Conservation (phyloP, 2,113 vertebrate genomes). For the Trachemys scripta region DNA sequence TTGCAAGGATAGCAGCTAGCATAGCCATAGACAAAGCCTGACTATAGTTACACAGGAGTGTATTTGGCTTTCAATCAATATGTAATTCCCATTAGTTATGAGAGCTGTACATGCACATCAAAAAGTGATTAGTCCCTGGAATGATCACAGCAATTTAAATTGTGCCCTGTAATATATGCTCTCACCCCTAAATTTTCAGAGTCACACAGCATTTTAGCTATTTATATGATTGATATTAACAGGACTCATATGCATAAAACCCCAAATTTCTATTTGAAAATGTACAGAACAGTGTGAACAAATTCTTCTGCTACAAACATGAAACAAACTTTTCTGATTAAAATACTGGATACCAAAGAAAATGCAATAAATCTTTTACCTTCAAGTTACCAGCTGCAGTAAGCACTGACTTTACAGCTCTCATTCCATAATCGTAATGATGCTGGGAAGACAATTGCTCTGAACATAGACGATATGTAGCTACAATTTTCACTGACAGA, state of each 20-base stretch:
- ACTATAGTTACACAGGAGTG: neutral
- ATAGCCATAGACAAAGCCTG: neutral
- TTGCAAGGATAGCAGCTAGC: neutral
- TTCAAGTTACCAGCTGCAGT: constrained; percentile 92
- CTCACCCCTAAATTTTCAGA: neutral
- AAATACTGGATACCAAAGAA: neutral
- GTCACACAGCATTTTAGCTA: no score
- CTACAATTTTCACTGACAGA: constrained; percentile 91
- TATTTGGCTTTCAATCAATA: neutral
- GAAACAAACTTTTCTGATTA: neutral
- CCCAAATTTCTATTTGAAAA: neutral
- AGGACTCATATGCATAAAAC: neutral
- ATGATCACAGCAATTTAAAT: neutral
- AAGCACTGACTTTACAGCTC: constrained; percentile 92
- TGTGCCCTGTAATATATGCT: neutral
- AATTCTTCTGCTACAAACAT: neutral
- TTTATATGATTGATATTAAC: neutral
- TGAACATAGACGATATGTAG: constrained; percentile 89
- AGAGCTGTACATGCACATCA: neutral
- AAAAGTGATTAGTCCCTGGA: neutral
- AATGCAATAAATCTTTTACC: constrained; percentile 74
- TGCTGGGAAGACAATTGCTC: constrained; percentile 92
- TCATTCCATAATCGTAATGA: constrained; percentile 94
- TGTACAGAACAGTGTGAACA: neutral
- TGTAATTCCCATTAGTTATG: neutral